Evolutionary conservation across 2,113 vertebrate genomes (phyloP).

Genomic region (Anarhynchus alexandrinus): DNA sequence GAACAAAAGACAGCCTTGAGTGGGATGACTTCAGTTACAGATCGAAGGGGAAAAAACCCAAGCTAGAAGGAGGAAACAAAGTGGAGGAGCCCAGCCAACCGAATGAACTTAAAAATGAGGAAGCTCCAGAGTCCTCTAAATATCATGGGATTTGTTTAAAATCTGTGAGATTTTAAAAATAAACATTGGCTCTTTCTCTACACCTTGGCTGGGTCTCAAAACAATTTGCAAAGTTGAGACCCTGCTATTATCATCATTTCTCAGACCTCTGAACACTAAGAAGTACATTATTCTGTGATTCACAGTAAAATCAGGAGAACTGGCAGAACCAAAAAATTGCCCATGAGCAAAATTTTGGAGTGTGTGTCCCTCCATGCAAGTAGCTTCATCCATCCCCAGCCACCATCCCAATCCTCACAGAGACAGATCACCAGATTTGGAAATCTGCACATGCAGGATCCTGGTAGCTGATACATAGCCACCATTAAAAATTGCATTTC

Average conservation of each 20-base stretch:
- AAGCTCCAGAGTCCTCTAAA: neutral
- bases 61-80: neutral
- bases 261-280: neutral
- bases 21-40: neutral
- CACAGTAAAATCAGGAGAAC: neutral
- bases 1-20: neutral
- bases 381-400: neutral
- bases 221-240: neutral
- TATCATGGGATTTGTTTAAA: neutral
- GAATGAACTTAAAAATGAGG: neutral
- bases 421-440: neutral
- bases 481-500: neutral
- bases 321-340: neutral
- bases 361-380: accelerated
- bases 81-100: neutral
- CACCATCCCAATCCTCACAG: neutral
- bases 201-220: neutral
- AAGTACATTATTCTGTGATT: neutral
- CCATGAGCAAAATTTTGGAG: neutral
- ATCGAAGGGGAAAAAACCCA: neutral
- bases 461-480: neutral
- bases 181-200: neutral
- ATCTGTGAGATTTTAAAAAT: neutral
- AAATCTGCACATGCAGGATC: accelerated
- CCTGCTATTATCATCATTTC: neutral